These are phyloP conservation scores for Monochamus alternatus DNA, from an alignment of 2,888 invertebrate species.

Conservation along the genomic window DNA sequence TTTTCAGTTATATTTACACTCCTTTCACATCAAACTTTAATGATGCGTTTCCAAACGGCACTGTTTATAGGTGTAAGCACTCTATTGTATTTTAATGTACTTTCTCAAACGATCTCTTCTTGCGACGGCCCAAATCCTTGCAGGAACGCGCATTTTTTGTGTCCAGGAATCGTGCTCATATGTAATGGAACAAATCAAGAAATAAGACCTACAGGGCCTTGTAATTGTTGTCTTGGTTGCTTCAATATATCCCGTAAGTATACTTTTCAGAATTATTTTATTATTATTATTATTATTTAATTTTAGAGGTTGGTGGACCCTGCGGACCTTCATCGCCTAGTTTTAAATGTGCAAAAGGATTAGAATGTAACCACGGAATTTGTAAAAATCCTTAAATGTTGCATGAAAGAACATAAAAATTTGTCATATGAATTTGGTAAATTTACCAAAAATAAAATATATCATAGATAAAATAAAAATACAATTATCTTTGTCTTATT, in stretches of 20 bases:
- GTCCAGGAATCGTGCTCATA: slow-evolving; percentile 5
- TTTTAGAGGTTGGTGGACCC: neutral
- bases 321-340: neutral
- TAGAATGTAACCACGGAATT: neutral
- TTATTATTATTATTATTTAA: neutral
- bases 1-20: too few species aligned
- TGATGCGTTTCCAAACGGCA: neutral
- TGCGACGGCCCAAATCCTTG: slow-evolving; percentile 4
- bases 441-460: too few species aligned
- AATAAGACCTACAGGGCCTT: neutral
- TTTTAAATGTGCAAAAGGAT: slow-evolving; percentile 5
- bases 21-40: neutral
- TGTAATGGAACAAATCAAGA: slow-evolving; percentile 15
- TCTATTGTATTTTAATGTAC: neutral
- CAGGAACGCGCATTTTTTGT: neutral
- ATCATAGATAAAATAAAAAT: too few species aligned
- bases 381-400: neutral
- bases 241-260: slow-evolving; percentile 17
- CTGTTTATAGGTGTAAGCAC: neutral
- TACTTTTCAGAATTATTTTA: neutral
- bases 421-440: too few species aligned
- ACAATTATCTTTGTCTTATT: too few species aligned
- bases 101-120: neutral
- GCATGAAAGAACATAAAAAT: too few species aligned
- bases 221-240: slow-evolving; percentile 1